Evolutionary conservation across 2,797 vertebrate species (phyloP), one percentile per base, ranked within the genome.

Genomic region (Liparis tanakae): DNA sequence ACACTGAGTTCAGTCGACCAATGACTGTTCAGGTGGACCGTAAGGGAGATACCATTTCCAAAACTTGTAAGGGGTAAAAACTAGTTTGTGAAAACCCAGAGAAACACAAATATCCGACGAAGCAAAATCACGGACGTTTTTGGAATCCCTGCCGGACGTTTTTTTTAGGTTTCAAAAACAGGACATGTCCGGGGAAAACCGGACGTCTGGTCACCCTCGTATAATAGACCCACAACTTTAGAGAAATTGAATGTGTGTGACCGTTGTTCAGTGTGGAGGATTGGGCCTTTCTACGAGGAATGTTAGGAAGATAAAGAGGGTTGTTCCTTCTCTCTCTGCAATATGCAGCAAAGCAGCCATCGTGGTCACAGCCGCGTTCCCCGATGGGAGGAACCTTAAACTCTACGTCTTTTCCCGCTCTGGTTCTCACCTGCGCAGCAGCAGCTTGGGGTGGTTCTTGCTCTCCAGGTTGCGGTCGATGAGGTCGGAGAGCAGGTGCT

Each of bases 391-490:
- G 37, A 66, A 56, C 66, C 20, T 67, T 50, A 44, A 66, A 70
- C 51, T 51, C 13, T 46, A 36, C 4, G 36, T n/a, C 25, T 53
- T 0, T 20, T 59, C 41, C 58, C 9, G 3, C 18, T 8, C 17
- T 50, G 72, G 22, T 58, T 78, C 78, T 94, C 79, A 98, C 98
- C 98, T 97, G 59, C 98, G 93, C 10, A 99, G 96, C 61, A 99
- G 92, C 60, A 99, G 93, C 88, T 99, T 99, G 67, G 98, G 98
- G 69, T 98, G 98, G 90, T 99, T 99, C 91, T 98, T 99, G 95
- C 98, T 99, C 93, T 99, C 98, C 87, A 99, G 93, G 90, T 99
- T 99, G 86, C 98, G 98, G 90, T 99, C 97, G 33, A 99, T 99
- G 85, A 99, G 97, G 91, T 99, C 98, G 0, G 98, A 97, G 83